Conservation (phyloP, 2,888 invertebrate genomes). For the Meteorus cinctellus region DNA sequence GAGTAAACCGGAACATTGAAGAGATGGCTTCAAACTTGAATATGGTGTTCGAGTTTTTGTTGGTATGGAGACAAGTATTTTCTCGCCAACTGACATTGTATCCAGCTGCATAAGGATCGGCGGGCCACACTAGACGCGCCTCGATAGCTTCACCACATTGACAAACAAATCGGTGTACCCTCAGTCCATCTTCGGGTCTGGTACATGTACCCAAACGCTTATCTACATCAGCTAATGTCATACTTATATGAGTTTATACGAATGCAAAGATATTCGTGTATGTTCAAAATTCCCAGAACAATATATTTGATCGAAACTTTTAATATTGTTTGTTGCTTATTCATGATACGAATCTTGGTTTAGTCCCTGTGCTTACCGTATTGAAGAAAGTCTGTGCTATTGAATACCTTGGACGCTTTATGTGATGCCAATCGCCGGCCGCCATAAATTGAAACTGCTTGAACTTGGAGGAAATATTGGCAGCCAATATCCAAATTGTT, state of each 20-base stretch:
- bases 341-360: neutral
- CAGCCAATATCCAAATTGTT: conserved; percentile 81
- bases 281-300: too few relatives aligned
- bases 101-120: conserved; percentile 51
- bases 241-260: neutral
- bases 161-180: conserved; percentile 59
- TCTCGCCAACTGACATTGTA: conserved; percentile 62
- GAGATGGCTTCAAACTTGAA: conserved; percentile 28
- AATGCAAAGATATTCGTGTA: too few relatives aligned
- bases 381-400: conserved; percentile 78
- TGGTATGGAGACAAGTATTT: conserved; percentile 52
- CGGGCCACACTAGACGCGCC: conserved; percentile 61
- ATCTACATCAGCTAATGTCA: conserved; percentile 58
- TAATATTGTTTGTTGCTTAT: too few relatives aligned
- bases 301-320: too few relatives aligned
- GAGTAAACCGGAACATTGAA: conserved; percentile 40
- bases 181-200: conserved; percentile 56
- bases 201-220: conserved; percentile 61
- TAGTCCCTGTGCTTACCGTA: conserved; percentile 55
- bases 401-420: conserved; percentile 82
- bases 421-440: conserved; percentile 81
- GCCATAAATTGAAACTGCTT: conserved; percentile 83
- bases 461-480: conserved; percentile 86
- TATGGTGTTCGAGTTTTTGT: conserved; percentile 6
- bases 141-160: conserved; percentile 57